phyloP scores from a whole-genome alignment of 2,113 vertebrate genomes.

The Prinia subflava region DNA sequence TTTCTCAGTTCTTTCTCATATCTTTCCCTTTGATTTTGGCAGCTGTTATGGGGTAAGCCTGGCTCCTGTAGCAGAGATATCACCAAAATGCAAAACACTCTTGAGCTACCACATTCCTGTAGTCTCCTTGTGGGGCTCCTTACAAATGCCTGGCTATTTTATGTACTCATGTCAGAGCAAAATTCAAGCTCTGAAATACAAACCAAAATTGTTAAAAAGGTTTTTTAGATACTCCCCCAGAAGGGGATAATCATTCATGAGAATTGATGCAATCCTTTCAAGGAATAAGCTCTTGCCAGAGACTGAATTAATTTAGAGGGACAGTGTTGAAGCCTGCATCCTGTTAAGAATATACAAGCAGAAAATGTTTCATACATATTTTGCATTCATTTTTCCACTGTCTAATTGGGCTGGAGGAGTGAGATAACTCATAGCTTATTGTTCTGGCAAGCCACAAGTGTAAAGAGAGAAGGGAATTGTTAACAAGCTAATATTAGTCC shows the following conservation, averaged over 20 bases:
- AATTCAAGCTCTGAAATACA: conserved; percentile 45
- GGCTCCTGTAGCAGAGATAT: not conserved
- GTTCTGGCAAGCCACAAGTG: conserved; percentile 61
- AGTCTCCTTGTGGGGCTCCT: not conserved
- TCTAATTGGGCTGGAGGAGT: conserved; percentile 64
- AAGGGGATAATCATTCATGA: conserved; percentile 57
- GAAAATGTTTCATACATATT: conserved; percentile 45
- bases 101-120: not conserved
- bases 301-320: conserved; percentile 59
- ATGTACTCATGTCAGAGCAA: not conserved
- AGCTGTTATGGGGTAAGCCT: not conserved
- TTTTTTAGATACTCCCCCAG: conserved; percentile 45
- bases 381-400: conserved; percentile 56
- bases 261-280: conserved; percentile 59
- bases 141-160: not conserved
- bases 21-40: not conserved
- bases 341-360: conserved; percentile 8
- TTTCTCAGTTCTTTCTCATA: not conserved
- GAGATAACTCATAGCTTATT: conserved; percentile 61
- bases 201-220: conserved; percentile 56
- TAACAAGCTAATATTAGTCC: conserved; percentile 62
- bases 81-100: not conserved
- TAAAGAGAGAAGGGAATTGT: conserved; percentile 54
- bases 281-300: conserved; percentile 60
- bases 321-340: not conserved